Evolutionary conservation across 2,797 vertebrate species (phyloP), one percentile per base, ranked within the genome.

Genomic region (Protonibea diacanthus): DNA sequence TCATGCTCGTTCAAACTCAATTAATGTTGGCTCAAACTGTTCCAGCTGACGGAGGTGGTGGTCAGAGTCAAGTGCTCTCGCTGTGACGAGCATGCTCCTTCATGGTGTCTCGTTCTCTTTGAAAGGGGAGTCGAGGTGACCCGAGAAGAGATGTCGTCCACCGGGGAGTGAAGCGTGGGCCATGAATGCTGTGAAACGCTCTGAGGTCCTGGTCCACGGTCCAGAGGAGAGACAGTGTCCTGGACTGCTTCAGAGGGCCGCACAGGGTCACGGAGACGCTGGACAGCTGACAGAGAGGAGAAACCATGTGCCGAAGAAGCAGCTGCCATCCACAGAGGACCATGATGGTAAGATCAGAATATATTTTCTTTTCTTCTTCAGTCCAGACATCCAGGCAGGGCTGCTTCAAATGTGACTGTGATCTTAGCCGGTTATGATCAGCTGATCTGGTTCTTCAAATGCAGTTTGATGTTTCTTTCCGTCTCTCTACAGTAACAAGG

Each of bases 151-250:
- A 90, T 91, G 86, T 74, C 76, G 44, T 84, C 78, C 40, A 74
- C 40, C 5, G 60, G 80, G 75, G 84, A 90, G 52, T 82, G 80
- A 88, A 76, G 84, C 17, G 76, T 55, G 80, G 83, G 94, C 91
- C 87, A 96, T 96, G 96, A 95, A 91, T 77, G 90, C 93, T 81
- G 91, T 82, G 86, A 91, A 88, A 91, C 81, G 78, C 83, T 88
- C 87, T 17, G 89, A 94, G 88, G 86, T 89, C 42, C 9, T 12
- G 74, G 64, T 23, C 0, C 81, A 65, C 53, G 74, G 80, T 76
- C 78, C 71, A 61, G 86, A 76, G 73, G 71, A 90, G 23, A 63
- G 75, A 66, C 90, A 33, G 75, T 6, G 74, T 70, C 83, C 81
- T 18, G 90, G 85, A 76, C 94, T 86, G 84, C 92, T 88, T 63